Base-by-base conservation (phyloP, 1,140 invertebrate species). In the Lanistes nyassanus region DNA sequence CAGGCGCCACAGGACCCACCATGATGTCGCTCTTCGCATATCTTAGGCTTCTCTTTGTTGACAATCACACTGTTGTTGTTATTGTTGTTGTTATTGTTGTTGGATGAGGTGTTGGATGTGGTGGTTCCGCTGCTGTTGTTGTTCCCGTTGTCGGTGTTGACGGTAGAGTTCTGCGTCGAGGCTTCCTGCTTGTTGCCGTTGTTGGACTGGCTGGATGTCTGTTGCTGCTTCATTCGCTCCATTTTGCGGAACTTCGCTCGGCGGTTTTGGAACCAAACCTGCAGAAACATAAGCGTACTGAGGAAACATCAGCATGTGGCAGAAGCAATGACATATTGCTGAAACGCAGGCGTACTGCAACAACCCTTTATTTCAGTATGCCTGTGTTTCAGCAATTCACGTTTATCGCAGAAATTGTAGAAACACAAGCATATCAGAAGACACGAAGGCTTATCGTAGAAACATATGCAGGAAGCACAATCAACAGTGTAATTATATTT, bases 221-320 rank as follows among this genome's bases (percentile, higher is more conserved):
- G 56, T 51, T 78, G 76, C 36, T 86, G 82, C 70, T 86, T 86
- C 76, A 82, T 81, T 66, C 82, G 71, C 77, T 88, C 86, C 80
- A 87, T 82, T 75, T 88, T 88, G 51, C 86, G 76, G 84, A 97
- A 98, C 88, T 98, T 98, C 0, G 97, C 97, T 79, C 97, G 91
- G 79, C 96, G 90, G 87, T 98, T 98, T 91, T 98, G 96, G 86
- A 98, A 98, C 96, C 96, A 98, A 34, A 98, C 96, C 96, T 98
- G 65, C 23, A 76, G 80, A 71, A 23, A 56, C 34, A 65, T 16
- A 47, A 6, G 19, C 42, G 19, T 9, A 47, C 9, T 0, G 9
- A 47, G 19, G 42, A 47, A 2, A 47, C 9, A 16, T 47, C 42
- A 47, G 2, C 42, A 47, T n/a, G n/a, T n/a, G n/a, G n/a, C n/a